These are phyloP conservation scores for Margaritifera margaritifera DNA, from an alignment of 2,888 invertebrate genomes.

Conservation along the genomic window DNA sequence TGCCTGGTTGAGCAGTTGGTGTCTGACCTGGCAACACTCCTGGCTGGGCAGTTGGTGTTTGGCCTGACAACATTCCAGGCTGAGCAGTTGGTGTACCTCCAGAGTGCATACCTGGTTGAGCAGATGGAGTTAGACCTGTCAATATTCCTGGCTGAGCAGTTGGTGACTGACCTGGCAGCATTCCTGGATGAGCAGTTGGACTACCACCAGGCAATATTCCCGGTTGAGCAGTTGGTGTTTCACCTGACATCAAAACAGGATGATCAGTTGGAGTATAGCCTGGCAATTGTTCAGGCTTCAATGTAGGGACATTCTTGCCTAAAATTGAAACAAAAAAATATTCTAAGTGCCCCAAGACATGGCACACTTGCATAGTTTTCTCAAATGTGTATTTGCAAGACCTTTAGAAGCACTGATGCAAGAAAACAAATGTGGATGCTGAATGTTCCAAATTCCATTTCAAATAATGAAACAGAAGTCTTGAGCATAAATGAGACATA, in stretches of 20 bases:
- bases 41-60: constrained; percentile 28
- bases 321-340: no score
- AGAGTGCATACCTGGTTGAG: constrained; percentile 18
- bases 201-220: constrained; percentile 13
- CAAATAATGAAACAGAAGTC: no score
- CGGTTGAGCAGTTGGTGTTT: constrained; percentile 27
- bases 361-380: no score
- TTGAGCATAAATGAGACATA: no score
- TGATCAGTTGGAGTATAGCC: constrained; percentile 27
- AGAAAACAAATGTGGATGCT: no score
- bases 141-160: constrained; percentile 23
- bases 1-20: constrained; percentile 32
- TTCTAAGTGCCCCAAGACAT: no score
- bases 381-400: no score
- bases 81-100: constrained; percentile 30
- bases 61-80: constrained; percentile 20
- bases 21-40: constrained; percentile 18
- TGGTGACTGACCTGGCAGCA: constrained; percentile 22
- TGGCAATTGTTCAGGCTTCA: constrained; percentile 9
- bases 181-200: constrained; percentile 29
- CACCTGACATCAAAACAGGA: constrained; percentile 20
- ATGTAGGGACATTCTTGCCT: no score
- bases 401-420: no score
- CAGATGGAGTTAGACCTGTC: constrained; percentile 29
- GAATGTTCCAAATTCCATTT: no score